A percentile compares a stretch with the other conserved stretches of the same genome.
Conservation (phyloP, 2,888 invertebrate genomes). For the Caenorhabditis afra region DNA sequence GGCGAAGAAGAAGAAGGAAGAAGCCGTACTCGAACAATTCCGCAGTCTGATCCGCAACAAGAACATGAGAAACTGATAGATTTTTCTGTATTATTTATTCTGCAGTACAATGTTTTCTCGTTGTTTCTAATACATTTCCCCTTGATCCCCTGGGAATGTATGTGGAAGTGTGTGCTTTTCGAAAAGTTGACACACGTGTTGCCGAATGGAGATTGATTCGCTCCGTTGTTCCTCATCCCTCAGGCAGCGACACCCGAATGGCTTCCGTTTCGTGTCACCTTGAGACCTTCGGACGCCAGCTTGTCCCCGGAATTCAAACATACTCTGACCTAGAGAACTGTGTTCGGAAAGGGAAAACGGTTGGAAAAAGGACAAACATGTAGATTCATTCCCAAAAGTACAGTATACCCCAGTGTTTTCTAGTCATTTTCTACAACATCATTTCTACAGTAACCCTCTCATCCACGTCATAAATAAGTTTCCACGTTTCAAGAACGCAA, state of each 20-base stretch:
- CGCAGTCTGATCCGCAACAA: slow-evolving; percentile 86
- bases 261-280: slow-evolving; percentile 45
- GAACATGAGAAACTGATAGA: slow-evolving; percentile 37
- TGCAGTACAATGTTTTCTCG: slow-evolving; percentile 2
- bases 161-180: too few relatives aligned
- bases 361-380: background rate
- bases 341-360: background rate
- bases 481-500: too few relatives aligned
- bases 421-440: too few relatives aligned
- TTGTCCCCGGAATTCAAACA: slow-evolving; percentile 49
- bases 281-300: slow-evolving; percentile 41
- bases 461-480: too few relatives aligned
- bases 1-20: slow-evolving; percentile 94
- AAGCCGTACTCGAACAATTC: slow-evolving; percentile 95
- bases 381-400: too few relatives aligned
- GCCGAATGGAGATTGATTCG: slow-evolving; percentile 31
- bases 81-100: background rate
- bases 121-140: too few relatives aligned
- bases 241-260: slow-evolving; percentile 24
- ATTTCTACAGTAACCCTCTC: too few relatives aligned
- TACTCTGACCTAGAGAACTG: background rate
- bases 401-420: too few relatives aligned
- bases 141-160: too few relatives aligned
- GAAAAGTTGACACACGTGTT: slow-evolving; percentile 29
- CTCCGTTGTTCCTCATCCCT: slow-evolving; percentile 1